Conservation (phyloP, 2,113 vertebrate species). For the Caretta caretta region DNA sequence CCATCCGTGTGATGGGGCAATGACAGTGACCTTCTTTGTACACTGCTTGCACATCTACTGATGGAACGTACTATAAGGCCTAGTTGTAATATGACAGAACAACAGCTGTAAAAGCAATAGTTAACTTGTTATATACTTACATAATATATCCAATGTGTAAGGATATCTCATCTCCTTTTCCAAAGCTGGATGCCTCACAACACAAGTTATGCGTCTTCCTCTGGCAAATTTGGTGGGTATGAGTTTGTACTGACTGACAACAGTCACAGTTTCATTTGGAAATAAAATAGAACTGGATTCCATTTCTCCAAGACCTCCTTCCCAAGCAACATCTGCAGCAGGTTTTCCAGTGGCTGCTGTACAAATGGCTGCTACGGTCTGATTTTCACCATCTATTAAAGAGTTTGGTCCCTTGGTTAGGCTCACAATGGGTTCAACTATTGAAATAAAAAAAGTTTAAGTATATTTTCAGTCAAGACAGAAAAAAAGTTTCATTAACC, state of each 20-base stretch:
- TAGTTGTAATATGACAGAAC: not conserved
- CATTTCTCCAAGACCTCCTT: constrained; percentile 87
- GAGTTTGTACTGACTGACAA: constrained; percentile 86
- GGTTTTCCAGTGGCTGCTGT: constrained; percentile 93
- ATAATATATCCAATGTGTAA: constrained; percentile 90
- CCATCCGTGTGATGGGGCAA: no score
- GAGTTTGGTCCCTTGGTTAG: constrained; percentile 86
- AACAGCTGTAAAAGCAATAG: not conserved
- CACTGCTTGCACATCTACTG: no score
- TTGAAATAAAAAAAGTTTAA: constrained; percentile 14
- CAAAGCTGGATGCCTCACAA: constrained; percentile 93
- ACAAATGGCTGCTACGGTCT: constrained; percentile 92
- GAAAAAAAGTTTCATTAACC: not conserved
- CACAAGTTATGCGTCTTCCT: constrained; percentile 89
- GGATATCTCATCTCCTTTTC: constrained; percentile 88
- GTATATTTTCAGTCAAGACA: not conserved
- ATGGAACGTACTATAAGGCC: no score
- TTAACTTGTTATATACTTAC: constrained; percentile 83
- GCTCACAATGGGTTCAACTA: constrained; percentile 95
- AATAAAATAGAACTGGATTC: constrained; percentile 82
- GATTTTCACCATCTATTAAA: constrained; percentile 89
- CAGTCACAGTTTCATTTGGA: constrained; percentile 89
- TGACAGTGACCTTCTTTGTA: no score
- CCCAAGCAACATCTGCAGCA: constrained; percentile 92
- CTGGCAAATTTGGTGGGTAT: constrained; percentile 88